Conservation (phyloP, 1,140 invertebrate genomes). For the Agrypnia vestita region DNA sequence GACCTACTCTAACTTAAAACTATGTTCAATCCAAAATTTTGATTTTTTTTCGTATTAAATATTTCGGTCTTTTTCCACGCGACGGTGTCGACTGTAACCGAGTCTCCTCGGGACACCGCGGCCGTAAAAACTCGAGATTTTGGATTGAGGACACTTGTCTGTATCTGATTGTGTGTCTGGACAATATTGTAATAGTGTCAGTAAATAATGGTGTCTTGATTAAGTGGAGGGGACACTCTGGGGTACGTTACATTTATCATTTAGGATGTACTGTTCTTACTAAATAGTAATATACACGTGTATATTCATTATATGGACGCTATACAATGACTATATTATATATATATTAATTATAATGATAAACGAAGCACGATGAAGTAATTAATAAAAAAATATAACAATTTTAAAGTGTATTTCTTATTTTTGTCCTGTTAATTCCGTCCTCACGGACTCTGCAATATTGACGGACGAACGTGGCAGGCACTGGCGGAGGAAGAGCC, state of each 20-base stretch:
- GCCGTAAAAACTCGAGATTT: not conserved
- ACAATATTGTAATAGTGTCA: slow-evolving; percentile 11
- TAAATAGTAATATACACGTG: slow-evolving; percentile 44
- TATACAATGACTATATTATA: slow-evolving; percentile 59
- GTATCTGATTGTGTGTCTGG: not conserved
- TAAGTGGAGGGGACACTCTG: not conserved
- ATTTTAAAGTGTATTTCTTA: slow-evolving; percentile 49
- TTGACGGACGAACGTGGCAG: too few species aligned
- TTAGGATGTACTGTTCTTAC: slow-evolving; percentile 12
- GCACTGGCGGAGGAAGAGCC: too few species aligned
- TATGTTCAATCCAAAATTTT: too few species aligned
- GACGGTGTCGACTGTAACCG: too few species aligned
- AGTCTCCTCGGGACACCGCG: too few species aligned
- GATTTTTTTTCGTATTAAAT: too few species aligned
- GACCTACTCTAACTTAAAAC: not conserved
- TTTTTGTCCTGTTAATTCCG: slow-evolving; percentile 14
- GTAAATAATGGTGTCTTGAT: slow-evolving; percentile 2
- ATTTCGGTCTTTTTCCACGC: too few species aligned
- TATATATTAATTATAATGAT: slow-evolving; percentile 59
- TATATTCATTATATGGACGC: slow-evolving; percentile 56
- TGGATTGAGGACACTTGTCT: not conserved
- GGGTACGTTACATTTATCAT: slow-evolving; percentile 23
- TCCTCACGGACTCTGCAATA: too few species aligned
- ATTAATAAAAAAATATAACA: slow-evolving; percentile 61
- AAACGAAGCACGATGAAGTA: slow-evolving; percentile 56